Evolutionary conservation across 2,113 vertebrate species (phyloP).

Genomic region (Chaetura pelagica): DNA sequence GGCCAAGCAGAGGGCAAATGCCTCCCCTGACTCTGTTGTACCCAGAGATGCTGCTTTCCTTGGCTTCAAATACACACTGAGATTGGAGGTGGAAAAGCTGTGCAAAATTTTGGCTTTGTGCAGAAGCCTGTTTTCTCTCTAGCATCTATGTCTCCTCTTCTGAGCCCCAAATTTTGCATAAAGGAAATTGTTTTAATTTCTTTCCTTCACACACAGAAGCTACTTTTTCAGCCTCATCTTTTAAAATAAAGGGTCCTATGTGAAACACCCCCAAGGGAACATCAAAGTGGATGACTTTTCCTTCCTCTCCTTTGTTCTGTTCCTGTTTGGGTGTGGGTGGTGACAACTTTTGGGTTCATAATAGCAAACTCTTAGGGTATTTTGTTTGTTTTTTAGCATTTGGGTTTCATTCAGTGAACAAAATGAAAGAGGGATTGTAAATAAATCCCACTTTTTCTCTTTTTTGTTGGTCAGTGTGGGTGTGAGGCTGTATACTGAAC

Average conservation of each 20-base stretch:
- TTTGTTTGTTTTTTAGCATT: neutral
- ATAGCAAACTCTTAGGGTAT: neutral
- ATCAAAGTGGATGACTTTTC: neutral
- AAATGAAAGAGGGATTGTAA: neutral
- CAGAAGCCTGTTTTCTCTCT: neutral
- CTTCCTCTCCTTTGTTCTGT: neutral
- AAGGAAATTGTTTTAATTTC: neutral
- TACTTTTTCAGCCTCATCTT: neutral
- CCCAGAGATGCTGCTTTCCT: neutral
- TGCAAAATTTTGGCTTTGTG: neutral
- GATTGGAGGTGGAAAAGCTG: neutral
- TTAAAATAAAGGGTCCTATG: neutral
- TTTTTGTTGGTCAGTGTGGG: neutral
- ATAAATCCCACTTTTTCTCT: neutral
- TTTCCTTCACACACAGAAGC: neutral
- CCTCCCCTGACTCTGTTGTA: neutral
- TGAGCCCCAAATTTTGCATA: neutral
- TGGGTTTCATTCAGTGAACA: neutral
- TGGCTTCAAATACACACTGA: neutral
- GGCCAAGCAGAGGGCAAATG: neutral
- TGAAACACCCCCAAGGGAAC: neutral
- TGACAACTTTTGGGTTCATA: neutral
- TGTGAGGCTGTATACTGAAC: neutral
- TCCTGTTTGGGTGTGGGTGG: neutral
- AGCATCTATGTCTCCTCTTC: neutral